Conservation (phyloP, 2,113 vertebrate genomes). For the Muntiacus muntjak region DNA sequence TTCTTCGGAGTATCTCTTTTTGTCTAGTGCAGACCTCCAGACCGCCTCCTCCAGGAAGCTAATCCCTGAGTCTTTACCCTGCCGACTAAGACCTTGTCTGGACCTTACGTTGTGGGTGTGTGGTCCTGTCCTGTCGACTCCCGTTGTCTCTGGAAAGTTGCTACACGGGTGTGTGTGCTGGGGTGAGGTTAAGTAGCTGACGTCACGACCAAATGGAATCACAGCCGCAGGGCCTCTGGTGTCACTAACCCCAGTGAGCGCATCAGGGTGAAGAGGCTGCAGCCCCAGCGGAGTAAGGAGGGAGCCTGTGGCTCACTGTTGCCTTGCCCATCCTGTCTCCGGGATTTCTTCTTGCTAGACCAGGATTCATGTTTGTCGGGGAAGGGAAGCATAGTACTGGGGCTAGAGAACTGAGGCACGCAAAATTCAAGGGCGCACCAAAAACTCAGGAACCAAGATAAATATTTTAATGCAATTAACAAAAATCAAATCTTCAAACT, state of each 20-base stretch:
- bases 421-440: not conserved
- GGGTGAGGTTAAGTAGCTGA: not conserved
- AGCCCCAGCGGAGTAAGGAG: not conserved
- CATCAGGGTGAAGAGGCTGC: not conserved
- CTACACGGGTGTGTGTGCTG: not conserved
- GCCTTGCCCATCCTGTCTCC: not conserved
- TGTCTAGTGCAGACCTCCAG: not conserved
- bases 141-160: not conserved
- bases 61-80: not conserved
- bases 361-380: not conserved
- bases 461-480: not conserved
- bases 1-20: not conserved
- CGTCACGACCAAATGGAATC: not conserved
- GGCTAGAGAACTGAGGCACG: not conserved
- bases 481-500: not conserved
- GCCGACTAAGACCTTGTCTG: not conserved
- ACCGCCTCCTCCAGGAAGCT: not conserved
- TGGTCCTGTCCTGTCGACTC: not conserved
- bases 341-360: not conserved
- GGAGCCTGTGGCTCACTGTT: not conserved
- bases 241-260: not conserved
- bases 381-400: not conserved
- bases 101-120: not conserved
- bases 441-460: not conserved
- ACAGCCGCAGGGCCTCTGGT: rapidly evolving